phyloP scores from a whole-genome alignment of 37 sponge, comb jelly and placozoan species.

The Dysidea cf. avara region DNA sequence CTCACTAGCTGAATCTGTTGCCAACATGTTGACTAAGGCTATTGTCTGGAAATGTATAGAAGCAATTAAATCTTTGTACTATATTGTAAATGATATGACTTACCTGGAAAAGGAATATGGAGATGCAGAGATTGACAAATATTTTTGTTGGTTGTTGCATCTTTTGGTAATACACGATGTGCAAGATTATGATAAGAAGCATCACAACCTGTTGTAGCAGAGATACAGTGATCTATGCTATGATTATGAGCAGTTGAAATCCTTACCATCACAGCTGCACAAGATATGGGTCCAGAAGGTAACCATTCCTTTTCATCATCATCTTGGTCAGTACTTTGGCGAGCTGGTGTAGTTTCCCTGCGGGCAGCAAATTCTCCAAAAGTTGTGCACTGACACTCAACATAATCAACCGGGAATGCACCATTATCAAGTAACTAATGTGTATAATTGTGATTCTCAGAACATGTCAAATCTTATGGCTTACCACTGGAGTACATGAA shows the following conservation, averaged over 20 bases:
- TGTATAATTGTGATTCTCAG: too few relatives aligned
- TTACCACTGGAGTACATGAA: too few relatives aligned
- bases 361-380: constrained; percentile 64
- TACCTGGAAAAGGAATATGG: constrained; percentile 52
- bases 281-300: constrained; percentile 39
- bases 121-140: constrained; percentile 45
- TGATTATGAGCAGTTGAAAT: neutral
- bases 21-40: constrained; percentile 54
- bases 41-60: constrained; percentile 31
- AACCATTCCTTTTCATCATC: constrained; percentile 61
- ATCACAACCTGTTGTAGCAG: constrained; percentile 24
- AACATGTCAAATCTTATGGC: too few relatives aligned
- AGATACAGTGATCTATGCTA: neutral
- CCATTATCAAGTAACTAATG: too few relatives aligned
- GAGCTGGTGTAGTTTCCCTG: too few relatives aligned
- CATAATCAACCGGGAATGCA: constrained; percentile 25
- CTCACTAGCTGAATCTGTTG: constrained; percentile 18
- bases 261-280: constrained; percentile 57
- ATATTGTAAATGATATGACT: neutral
- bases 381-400: constrained; percentile 51
- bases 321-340: neutral
- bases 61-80: neutral
- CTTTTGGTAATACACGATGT: constrained; percentile 44
- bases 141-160: constrained; percentile 53
- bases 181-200: constrained; percentile 36